A percentile compares a stretch with the other conserved stretches of the same genome.
phyloP scores from a whole-genome alignment of 2,797 vertebrate genomes.

The Tenualosa ilisha region DNA sequence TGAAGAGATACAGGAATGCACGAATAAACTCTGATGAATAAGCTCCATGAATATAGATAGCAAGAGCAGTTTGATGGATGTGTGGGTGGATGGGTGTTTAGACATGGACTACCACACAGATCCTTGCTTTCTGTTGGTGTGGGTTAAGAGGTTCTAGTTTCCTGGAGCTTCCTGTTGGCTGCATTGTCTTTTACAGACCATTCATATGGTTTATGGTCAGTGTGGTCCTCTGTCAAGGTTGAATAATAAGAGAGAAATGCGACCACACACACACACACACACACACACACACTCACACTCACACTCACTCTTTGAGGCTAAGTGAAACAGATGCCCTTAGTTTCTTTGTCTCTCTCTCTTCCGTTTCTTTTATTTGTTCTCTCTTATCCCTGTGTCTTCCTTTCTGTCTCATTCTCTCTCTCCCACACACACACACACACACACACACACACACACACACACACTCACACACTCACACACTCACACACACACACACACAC shows the following conservation, averaged over 20 bases:
- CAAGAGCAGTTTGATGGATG: not conserved
- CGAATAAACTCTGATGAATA: not conserved
- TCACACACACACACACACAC: too few species aligned
- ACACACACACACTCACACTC: not conserved
- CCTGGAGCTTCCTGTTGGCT: too few species aligned
- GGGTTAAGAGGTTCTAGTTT: too few species aligned
- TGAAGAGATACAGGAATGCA: not conserved
- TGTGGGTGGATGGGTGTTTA: not conserved
- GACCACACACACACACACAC: not conserved
- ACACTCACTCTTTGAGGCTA: not conserved
- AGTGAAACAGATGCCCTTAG: not conserved
- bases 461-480: too few species aligned
- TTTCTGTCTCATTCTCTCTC: not conserved
- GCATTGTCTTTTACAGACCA: too few species aligned
- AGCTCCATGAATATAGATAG: too few species aligned
- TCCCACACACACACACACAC: not conserved
- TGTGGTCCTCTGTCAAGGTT: too few species aligned
- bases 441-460: too few species aligned
- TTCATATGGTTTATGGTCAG: too few species aligned
- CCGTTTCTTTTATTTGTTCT: not conserved
- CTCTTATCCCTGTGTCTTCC: not conserved
- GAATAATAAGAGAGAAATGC: too few species aligned
- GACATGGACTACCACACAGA: not conserved
- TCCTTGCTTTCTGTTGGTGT: too few species aligned
- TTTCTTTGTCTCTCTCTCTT: not conserved